These are phyloP conservation scores for Lepilemur ruficaudatus DNA, from an alignment of 2,797 vertebrate species.

Conservation along the genomic window DNA sequence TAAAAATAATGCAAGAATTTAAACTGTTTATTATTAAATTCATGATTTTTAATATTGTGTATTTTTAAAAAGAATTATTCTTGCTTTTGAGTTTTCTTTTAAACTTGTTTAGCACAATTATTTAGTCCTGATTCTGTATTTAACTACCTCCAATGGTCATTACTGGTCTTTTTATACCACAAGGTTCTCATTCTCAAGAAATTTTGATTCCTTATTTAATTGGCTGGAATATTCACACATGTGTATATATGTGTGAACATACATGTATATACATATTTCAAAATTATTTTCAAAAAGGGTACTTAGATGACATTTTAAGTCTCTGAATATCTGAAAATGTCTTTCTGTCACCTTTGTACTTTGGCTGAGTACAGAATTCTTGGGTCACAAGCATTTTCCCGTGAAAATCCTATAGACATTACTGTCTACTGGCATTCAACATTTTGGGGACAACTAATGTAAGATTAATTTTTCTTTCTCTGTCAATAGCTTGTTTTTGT, in stretches of 20 bases:
- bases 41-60: background rate
- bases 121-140: slow-evolving; percentile 2
- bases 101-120: background rate
- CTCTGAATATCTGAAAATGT: background rate
- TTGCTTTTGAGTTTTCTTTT: slow-evolving; percentile 13
- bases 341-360: background rate
- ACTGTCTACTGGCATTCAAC: background rate
- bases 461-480: background rate
- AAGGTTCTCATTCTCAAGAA: background rate
- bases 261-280: background rate
- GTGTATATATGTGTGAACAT: too few species aligned
- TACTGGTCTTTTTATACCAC: background rate
- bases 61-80: background rate
- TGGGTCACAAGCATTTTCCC: background rate
- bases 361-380: background rate
- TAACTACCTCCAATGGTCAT: background rate
- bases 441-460: background rate
- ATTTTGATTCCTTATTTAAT: slow-evolving; percentile 2
- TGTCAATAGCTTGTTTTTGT: background rate
- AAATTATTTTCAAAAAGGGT: background rate
- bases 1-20: background rate
- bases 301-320: background rate
- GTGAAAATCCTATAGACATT: background rate
- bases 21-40: background rate
- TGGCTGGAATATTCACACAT: background rate